A percentile compares a stretch with the other conserved stretches of the same genome.
These are phyloP conservation scores for Sesia apiformis DNA, from an alignment of 2,888 invertebrate species.

Conservation along the genomic window DNA sequence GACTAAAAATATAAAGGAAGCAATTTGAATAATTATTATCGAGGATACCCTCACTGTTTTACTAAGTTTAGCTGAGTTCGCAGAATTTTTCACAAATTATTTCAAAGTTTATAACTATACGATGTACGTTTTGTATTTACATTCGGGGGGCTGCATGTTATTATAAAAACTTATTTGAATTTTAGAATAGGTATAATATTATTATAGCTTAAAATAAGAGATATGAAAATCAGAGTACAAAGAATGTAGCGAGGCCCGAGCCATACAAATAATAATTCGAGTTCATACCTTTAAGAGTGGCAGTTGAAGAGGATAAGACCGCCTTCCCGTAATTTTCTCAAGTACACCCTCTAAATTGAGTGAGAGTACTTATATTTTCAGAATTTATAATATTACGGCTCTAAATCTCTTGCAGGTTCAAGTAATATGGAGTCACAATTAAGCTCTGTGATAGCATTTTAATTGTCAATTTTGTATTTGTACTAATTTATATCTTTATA, in stretches of 20 bases:
- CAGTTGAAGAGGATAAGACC: slow-evolving; percentile 56
- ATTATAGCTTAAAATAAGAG: background rate
- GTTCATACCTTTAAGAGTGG: slow-evolving; percentile 54
- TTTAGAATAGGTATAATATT: no score
- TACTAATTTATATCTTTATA: background rate
- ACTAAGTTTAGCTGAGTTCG: slow-evolving; percentile 26
- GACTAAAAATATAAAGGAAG: slow-evolving; percentile 57
- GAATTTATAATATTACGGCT: slow-evolving; percentile 69
- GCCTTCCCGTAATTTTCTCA: slow-evolving; percentile 67
- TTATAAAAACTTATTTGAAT: no score
- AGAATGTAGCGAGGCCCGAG: slow-evolving; percentile 14
- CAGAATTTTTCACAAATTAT: slow-evolving; percentile 13
- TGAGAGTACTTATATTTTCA: slow-evolving; percentile 57
- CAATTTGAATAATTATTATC: slow-evolving; percentile 65
- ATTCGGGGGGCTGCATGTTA: no score
- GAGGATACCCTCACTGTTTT: slow-evolving; percentile 25
- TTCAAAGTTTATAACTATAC: background rate
- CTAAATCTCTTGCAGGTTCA: slow-evolving; percentile 46
- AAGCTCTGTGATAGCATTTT: slow-evolving; percentile 24
- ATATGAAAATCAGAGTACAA: background rate
- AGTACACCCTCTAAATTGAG: slow-evolving; percentile 56
- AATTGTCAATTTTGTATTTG: slow-evolving; percentile 18
- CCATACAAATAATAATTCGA: slow-evolving; percentile 56
- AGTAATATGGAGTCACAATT: slow-evolving; percentile 38
- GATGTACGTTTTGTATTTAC: no score